Evolutionary conservation across 1,140 invertebrate genomes (phyloP).

Genomic region (Cydia amplana): DNA sequence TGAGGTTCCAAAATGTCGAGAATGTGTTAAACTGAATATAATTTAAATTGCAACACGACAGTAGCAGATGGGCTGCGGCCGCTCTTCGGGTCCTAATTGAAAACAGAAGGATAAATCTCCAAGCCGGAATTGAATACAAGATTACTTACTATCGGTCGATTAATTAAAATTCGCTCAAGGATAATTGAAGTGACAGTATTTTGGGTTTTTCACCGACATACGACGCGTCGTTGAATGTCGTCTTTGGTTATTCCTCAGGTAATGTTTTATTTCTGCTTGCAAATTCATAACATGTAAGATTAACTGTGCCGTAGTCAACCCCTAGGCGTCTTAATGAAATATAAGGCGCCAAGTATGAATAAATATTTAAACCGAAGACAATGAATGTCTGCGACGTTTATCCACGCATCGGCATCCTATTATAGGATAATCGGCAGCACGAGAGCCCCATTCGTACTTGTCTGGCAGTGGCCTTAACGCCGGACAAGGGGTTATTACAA

Average conservation of each 20-base stretch:
- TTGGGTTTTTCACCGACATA: background rate
- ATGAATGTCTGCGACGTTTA: conserved; percentile 42
- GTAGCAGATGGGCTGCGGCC: background rate
- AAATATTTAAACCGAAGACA: conserved; percentile 41
- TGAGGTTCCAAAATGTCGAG: conserved; percentile 40
- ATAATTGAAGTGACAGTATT: background rate
- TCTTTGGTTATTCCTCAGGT: background rate
- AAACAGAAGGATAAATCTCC: conserved; percentile 17
- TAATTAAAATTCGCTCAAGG: conserved; percentile 10
- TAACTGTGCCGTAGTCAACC: background rate
- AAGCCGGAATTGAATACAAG: background rate
- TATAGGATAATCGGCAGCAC: conserved; percentile 39
- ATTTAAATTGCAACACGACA: conserved; percentile 30
- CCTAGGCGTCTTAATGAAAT: conserved; percentile 27
- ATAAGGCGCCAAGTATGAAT: conserved; percentile 27
- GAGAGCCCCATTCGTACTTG: conserved; percentile 56
- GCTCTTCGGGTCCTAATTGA: background rate
- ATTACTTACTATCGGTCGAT: background rate
- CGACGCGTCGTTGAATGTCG: background rate
- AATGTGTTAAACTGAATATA: conserved; percentile 46
- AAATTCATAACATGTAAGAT: conserved; percentile 14
- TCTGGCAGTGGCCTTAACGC: conserved; percentile 50
- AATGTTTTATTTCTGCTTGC: conserved; percentile 1
- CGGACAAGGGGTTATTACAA: conserved; percentile 66
- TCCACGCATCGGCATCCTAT: conserved; percentile 41